A percentile compares a stretch with the other conserved stretches of the same genome.
These are phyloP conservation scores for Hemistola chrysoprasaria DNA, from an alignment of 2,888 invertebrate species.

Conservation along the genomic window DNA sequence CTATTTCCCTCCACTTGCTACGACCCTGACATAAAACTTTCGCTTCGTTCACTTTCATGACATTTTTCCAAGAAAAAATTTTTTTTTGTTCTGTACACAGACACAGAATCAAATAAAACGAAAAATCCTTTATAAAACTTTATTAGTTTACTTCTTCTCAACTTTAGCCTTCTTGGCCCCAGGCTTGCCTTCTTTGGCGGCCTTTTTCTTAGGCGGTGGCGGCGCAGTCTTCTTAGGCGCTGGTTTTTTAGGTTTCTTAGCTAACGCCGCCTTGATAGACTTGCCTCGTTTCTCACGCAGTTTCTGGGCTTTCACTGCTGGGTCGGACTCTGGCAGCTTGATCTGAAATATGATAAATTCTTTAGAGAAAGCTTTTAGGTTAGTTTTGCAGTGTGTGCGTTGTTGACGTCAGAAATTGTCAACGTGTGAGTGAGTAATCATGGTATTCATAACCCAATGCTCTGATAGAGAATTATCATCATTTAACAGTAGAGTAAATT, in stretches of 20 bases:
- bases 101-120: too few species aligned
- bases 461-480: conserved; percentile 74
- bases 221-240: conserved; percentile 70
- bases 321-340: conserved; percentile 65
- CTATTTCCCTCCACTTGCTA: too few species aligned
- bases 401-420: conserved; percentile 58
- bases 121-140: conserved; percentile 27
- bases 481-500: conserved; percentile 20
- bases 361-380: background rate
- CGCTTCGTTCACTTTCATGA: too few species aligned
- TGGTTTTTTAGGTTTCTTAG: conserved; percentile 79
- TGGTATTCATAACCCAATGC: conserved; percentile 78
- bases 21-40: too few species aligned
- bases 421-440: conserved; percentile 78
- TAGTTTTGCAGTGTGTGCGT: background rate
- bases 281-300: conserved; percentile 75
- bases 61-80: too few species aligned
- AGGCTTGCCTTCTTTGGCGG: conserved; percentile 33
- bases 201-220: conserved; percentile 66
- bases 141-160: conserved; percentile 30
- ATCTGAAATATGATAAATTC: conserved; percentile 52
- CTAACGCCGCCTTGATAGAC: conserved; percentile 73
- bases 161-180: conserved; percentile 40
- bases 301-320: conserved; percentile 74
- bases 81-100: too few species aligned